Conservation (phyloP, 2,888 invertebrate species). For the Cerceris rybyensis region DNA sequence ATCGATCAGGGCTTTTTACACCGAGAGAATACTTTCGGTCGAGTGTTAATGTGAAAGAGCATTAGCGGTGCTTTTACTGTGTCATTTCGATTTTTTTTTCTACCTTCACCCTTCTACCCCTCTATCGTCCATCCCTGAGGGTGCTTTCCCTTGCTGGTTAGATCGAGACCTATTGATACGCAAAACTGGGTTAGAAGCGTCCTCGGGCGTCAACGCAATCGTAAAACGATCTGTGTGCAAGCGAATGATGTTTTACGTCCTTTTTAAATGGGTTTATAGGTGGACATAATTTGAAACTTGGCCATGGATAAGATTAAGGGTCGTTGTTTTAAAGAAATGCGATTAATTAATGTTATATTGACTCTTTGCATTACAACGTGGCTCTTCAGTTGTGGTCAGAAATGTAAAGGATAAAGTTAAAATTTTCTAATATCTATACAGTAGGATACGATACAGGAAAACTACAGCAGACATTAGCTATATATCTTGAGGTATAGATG, state of each 20-base stretch:
- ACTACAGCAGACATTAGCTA: too few species aligned
- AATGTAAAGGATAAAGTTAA: too few species aligned
- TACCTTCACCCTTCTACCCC: conserved; percentile 26
- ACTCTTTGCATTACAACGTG: too few species aligned
- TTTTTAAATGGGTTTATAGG: not conserved
- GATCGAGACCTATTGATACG: conserved; percentile 57
- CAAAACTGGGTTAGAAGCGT: conserved; percentile 63
- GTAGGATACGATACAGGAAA: too few species aligned
- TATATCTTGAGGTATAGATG: too few species aligned
- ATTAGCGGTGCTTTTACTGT: conserved; percentile 79
- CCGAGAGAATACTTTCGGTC: conserved; percentile 79
- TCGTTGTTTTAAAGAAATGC: too few species aligned
- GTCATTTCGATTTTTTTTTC: conserved; percentile 73
- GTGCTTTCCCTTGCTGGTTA: conserved; percentile 9
- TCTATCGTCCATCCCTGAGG: conserved; percentile 26
- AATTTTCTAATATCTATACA: too few species aligned
- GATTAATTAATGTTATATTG: too few species aligned
- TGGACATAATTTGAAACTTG: too few species aligned
- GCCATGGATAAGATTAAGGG: too few species aligned
- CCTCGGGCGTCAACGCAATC: conserved; percentile 24
- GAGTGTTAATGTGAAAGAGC: conserved; percentile 80
- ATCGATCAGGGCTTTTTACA: conserved; percentile 79
- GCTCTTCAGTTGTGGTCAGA: too few species aligned
- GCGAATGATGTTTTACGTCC: not conserved
- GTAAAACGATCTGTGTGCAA: conserved; percentile 23